These are phyloP conservation scores for Pelecanus crispus DNA, from an alignment of 2,113 vertebrate species.

Conservation along the genomic window DNA sequence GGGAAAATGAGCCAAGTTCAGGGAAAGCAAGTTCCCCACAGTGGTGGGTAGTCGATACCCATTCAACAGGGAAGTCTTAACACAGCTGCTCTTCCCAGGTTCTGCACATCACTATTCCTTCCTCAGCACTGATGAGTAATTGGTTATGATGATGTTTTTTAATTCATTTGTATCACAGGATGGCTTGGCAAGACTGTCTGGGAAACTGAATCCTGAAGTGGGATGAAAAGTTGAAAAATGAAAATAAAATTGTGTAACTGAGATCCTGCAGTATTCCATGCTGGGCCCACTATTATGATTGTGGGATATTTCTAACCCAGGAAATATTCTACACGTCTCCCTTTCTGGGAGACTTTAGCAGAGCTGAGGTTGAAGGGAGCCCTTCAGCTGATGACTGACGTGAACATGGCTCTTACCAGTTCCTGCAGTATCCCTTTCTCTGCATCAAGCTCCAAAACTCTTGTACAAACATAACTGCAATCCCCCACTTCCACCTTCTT, in stretches of 20 bases:
- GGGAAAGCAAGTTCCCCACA: neutral
- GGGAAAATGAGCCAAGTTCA: neutral
- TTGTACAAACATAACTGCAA: neutral
- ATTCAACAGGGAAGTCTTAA: neutral
- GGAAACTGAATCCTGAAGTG: neutral
- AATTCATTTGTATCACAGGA: neutral
- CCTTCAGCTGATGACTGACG: neutral
- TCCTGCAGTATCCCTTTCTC: neutral
- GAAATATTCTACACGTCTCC: neutral
- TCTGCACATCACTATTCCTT: neutral
- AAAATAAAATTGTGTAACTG: neutral
- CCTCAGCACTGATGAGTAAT: neutral
- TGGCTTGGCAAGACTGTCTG: neutral
- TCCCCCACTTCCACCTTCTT: neutral
- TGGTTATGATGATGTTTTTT: neutral
- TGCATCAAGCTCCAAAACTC: neutral
- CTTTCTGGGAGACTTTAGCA: neutral
- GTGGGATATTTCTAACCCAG: neutral
- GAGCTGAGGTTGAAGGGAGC: neutral
- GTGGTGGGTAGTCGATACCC: neutral
- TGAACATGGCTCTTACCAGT: neutral
- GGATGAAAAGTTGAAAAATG: neutral
- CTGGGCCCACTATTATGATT: neutral
- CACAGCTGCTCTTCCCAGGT: neutral
- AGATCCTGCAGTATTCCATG: neutral